A percentile compares a stretch with the other conserved stretches of the same genome.
These are phyloP conservation scores for Eucera pruinosa DNA, from an alignment of 2,888 invertebrate genomes.

Conservation along the genomic window DNA sequence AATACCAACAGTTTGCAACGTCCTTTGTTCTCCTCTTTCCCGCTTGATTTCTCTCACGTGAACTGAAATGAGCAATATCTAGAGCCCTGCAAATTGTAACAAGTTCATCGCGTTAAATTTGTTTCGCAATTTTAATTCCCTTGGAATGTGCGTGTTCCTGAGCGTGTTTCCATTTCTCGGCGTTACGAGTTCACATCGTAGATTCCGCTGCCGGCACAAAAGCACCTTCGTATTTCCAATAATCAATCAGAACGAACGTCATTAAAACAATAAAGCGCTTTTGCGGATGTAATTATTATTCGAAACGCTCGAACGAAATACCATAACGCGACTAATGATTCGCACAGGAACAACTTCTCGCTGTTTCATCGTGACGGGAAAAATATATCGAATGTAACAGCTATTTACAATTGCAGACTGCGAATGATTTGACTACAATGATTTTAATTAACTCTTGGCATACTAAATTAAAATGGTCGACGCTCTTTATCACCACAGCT, in stretches of 20 bases:
- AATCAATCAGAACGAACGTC: not conserved
- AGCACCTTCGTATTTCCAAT: not conserved
- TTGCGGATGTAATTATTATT: not conserved
- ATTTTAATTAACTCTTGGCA: no score
- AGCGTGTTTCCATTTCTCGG: not conserved
- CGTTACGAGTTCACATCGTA: not conserved
- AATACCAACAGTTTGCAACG: not conserved
- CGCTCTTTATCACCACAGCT: no score
- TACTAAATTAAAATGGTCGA: no score
- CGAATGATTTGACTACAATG: no score
- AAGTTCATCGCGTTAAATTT: not conserved
- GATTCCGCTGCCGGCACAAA: not conserved
- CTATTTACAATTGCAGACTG: no score
- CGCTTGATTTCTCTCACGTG: not conserved
- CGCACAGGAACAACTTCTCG: not conserved
- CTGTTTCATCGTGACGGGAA: not conserved
- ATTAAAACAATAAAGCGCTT: not conserved
- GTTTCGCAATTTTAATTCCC: conserved; percentile 21
- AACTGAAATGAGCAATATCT: not conserved
- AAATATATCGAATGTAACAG: no score
- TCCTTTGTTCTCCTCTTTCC: not conserved
- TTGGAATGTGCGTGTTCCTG: not conserved
- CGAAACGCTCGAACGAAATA: not conserved
- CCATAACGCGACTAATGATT: not conserved
- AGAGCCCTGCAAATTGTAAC: not conserved